Percentiles rank a stretch among this genome's conserved stretches.
These are phyloP conservation scores for Oscheius sp. DNA, from an alignment of 2,888 invertebrate genomes.

Conservation along the genomic window DNA sequence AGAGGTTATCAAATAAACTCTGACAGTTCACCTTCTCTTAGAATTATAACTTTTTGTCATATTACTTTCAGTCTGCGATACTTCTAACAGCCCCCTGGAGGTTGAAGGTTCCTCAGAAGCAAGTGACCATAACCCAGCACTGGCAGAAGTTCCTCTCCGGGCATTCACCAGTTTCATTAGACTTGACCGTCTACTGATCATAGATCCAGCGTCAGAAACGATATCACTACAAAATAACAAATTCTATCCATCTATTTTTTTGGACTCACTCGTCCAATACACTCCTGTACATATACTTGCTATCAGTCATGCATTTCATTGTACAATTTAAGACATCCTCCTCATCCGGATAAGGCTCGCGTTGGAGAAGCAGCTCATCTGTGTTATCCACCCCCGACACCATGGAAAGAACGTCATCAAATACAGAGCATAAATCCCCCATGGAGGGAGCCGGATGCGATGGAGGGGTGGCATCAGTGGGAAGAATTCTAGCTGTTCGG, in stretches of 20 bases:
- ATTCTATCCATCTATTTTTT: neutral
- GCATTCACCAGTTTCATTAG: conserved; percentile 11
- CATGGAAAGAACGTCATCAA: conserved; percentile 53
- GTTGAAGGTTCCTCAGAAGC: conserved; percentile 36
- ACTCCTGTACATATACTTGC: conserved; percentile 64
- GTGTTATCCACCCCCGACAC: conserved; percentile 19
- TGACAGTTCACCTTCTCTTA: conserved; percentile 36
- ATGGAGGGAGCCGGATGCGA: conserved; percentile 43
- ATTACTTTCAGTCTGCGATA: conserved; percentile 32
- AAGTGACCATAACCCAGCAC: conserved; percentile 29
- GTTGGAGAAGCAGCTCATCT: conserved; percentile 26
- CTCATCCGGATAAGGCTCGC: conserved; percentile 26
- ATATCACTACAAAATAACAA: conserved; percentile 29
- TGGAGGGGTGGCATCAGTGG: conserved; percentile 8
- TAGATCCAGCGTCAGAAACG: conserved; percentile 35
- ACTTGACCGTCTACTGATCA: conserved; percentile 21
- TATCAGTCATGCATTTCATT: conserved; percentile 54
- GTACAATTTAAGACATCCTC: conserved; percentile 41
- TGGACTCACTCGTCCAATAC: conserved; percentile 50
- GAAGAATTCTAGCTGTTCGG: conserved; percentile 16
- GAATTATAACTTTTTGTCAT: conserved; percentile 47
- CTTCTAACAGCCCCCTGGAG: conserved; percentile 20
- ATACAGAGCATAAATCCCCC: conserved; percentile 58
- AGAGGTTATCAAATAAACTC: neutral
- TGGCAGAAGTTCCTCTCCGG: neutral